These are phyloP conservation scores for Lamproptera curius DNA, from an alignment of 2,888 invertebrate species.

Conservation along the genomic window DNA sequence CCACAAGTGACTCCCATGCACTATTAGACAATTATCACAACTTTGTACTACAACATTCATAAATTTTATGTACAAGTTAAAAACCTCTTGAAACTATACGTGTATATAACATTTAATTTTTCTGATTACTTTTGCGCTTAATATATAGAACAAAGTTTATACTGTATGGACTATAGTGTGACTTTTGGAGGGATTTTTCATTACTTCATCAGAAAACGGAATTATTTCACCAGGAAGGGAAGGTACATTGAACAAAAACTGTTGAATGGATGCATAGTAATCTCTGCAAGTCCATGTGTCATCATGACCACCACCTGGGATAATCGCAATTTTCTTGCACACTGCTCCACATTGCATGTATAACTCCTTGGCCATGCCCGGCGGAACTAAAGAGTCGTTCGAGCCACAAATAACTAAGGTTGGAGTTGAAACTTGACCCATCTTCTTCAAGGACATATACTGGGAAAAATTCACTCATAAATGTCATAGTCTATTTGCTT, in stretches of 20 bases:
- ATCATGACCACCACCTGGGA: slow-evolving; percentile 93
- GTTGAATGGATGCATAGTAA: slow-evolving; percentile 81
- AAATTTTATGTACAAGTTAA: slow-evolving; percentile 4
- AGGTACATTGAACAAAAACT: slow-evolving; percentile 66
- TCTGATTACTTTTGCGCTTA: no score
- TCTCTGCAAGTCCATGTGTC: slow-evolving; percentile 95
- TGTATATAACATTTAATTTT: not conserved
- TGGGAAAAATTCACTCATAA: slow-evolving; percentile 70
- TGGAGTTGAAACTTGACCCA: slow-evolving; percentile 85
- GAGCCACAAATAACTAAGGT: slow-evolving; percentile 93
- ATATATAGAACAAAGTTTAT: slow-evolving; percentile 28
- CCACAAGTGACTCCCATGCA: not conserved
- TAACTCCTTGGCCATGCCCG: slow-evolving; percentile 91
- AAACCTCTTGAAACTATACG: not conserved
- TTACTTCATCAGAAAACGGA: slow-evolving; percentile 45
- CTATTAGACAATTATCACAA: not conserved
- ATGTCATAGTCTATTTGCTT: no score
- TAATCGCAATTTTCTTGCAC: slow-evolving; percentile 86
- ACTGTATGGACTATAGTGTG: slow-evolving; percentile 51
- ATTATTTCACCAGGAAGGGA: slow-evolving; percentile 46
- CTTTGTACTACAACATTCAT: slow-evolving; percentile 15
- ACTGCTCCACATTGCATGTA: slow-evolving; percentile 86
- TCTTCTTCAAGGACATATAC: slow-evolving; percentile 87
- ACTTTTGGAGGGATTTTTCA: slow-evolving; percentile 32
- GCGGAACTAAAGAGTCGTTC: slow-evolving; percentile 92